These are phyloP conservation scores for Lasius fuliginosus DNA, from an alignment of 2,888 invertebrate species.

Conservation along the genomic window DNA sequence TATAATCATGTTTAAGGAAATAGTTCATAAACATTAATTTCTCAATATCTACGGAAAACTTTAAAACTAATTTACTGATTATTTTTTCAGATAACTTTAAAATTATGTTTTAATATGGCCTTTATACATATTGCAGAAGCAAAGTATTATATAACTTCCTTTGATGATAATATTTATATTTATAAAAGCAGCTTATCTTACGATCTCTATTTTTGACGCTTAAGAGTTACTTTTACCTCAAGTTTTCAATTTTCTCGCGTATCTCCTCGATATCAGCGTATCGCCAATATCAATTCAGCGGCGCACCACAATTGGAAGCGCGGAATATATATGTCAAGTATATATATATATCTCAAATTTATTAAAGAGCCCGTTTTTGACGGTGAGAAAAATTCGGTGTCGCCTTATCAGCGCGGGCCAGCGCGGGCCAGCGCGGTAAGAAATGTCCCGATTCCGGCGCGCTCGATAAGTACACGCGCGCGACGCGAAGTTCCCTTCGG, in stretches of 20 bases:
- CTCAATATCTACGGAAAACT: not conserved
- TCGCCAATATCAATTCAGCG: not conserved
- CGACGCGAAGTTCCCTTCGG: slow-evolving; percentile 66
- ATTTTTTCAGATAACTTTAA: not conserved
- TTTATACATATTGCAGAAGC: not conserved
- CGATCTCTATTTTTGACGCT: not conserved
- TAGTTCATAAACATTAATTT: not conserved
- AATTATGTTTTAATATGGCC: not conserved
- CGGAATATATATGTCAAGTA: slow-evolving; percentile 15
- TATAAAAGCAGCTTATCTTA: not conserved
- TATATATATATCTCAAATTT: slow-evolving; percentile 21
- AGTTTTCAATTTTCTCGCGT: not conserved
- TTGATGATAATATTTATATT: not conserved
- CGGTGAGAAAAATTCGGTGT: slow-evolving; percentile 61
- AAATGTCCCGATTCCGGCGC: slow-evolving; percentile 52
- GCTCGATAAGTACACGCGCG: slow-evolving; percentile 73
- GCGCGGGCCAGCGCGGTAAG: slow-evolving; percentile 28
- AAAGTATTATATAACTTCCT: not conserved
- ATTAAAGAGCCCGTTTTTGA: slow-evolving; percentile 48
- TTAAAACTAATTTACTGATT: not conserved
- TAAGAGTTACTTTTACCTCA: not conserved
- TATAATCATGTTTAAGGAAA: not conserved
- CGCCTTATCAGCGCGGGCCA: slow-evolving; percentile 66
- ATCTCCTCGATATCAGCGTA: not conserved
- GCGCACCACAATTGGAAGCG: not conserved